Evolutionary conservation across 2,888 invertebrate genomes (phyloP), one percentile per base, ranked within the genome.

Genomic region (Anthophora plumipes): DNA sequence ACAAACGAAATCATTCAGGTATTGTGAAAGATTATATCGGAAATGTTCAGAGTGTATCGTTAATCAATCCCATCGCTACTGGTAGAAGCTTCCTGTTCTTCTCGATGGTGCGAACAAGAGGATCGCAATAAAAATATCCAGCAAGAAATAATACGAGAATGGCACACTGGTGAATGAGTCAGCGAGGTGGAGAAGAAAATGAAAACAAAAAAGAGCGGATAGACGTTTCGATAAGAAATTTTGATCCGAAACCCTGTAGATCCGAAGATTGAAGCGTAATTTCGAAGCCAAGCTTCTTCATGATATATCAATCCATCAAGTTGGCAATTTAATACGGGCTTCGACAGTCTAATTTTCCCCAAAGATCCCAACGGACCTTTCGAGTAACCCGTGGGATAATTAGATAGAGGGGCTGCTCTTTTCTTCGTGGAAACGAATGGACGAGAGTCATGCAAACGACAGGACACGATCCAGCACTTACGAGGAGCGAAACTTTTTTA

Each of bases 391-490:
- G 37, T 12, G 8, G 63, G 71, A 68, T 77, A 82, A 82, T 82
- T 77, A 82, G 67, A 78, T 61, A n/a, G 61, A 46, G 57, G n/a
- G 66, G 55, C 50, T 39, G 50, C 25, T 69, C 50, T 22, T 11
- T 41, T 39, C 22, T 31, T 14, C 17, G n/a, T 52, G 41, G 52
- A 64, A 68, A 70, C 60, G 55, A 63, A 69, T 52, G 72, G 54
- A 67, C 39, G 71, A 60, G 70, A 76, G 64, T 68, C 66, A 55
- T 57, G 73, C 63, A 68, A 73, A 68, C 69, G 81, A 71, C 60
- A 61, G 69, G 70, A 85, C 84, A 83, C 74, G 84, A 73, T 69
- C 80, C 64, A 55, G 81, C 84, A 83, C 83, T 85, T 71, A 83
- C 73, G 55, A 31, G 12, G 57, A 37, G 50, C 48, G 46, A 79